Evolutionary conservation across 2,888 invertebrate genomes (phyloP).

Genomic region (Polyommatus icarus): DNA sequence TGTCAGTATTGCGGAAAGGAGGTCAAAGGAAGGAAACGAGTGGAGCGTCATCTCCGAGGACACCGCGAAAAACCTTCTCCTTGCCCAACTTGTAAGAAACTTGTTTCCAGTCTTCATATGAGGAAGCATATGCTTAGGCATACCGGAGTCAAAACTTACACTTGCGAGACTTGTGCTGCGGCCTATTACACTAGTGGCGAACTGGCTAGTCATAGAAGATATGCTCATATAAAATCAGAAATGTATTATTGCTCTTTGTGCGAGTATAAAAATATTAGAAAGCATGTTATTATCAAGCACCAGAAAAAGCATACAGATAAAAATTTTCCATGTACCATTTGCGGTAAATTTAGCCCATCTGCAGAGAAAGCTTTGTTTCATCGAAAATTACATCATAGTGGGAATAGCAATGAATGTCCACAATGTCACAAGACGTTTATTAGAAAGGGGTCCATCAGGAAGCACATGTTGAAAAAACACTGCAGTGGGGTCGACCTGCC

Average conservation of each 20-base stretch:
- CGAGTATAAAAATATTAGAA: conserved; percentile 50
- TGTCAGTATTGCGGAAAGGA: conserved; percentile 65
- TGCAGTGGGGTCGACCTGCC: conserved; percentile 29
- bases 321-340: conserved; percentile 56
- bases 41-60: conserved; percentile 55
- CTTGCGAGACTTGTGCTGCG: conserved; percentile 64
- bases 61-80: conserved; percentile 48
- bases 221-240: conserved; percentile 51
- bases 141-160: conserved; percentile 53
- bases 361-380: conserved; percentile 53
- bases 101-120: conserved; percentile 49
- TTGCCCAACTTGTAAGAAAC: conserved; percentile 55
- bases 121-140: conserved; percentile 59
- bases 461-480: conserved; percentile 47
- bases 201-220: conserved; percentile 57
- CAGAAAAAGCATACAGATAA: conserved; percentile 51
- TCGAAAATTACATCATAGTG: conserved; percentile 51
- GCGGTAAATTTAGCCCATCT: conserved; percentile 53
- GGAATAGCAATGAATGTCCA: conserved; percentile 52
- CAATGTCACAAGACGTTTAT: conserved; percentile 56
- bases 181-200: conserved; percentile 59
- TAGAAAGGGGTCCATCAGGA: conserved; percentile 47
- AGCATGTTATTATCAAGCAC: conserved; percentile 50
- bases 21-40: conserved; percentile 53
- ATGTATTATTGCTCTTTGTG: conserved; percentile 57